Base-by-base conservation (phyloP, 2,888 invertebrate genomes). In the Oscheius sp. region DNA sequence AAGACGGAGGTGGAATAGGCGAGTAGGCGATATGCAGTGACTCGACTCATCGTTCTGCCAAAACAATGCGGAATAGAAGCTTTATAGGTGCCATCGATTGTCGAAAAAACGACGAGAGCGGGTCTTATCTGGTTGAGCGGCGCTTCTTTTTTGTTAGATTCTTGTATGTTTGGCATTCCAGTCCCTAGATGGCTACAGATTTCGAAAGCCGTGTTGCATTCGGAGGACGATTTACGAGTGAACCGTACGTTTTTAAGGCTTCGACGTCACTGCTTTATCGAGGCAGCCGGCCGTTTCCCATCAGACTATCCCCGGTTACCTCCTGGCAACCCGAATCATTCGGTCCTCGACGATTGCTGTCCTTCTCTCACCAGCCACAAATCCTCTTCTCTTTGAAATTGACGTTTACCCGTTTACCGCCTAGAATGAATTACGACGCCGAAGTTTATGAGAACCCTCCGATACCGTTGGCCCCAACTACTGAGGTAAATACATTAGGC, bases 1-100 rank as follows among this genome's bases (percentile, higher is more conserved):
- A 71, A 51, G 32, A 50, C 33, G n/a, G 70, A 68, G 6, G 71
- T 70, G 4, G 74, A 64, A 33, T 70, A 71, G 20, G 74, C 65
- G 28, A 74, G 51, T 5, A 70, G 32, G n/a, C 74, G 64, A 36
- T 74, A 70, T 50, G 68, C 63, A 47, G 65, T 68, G 24, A 73
- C 62, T 30, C 70, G 73, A 24, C 44, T 41, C 44, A 41, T 59
- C 59, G 26, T 14, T n/a, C 54, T 17, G 20, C 32, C 28, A 20
- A 41, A 9, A 41, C 41, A 6, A 41, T 9, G 17, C 41, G 41
- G n/a, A n/a, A n/a, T n/a, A n/a, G n/a, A n/a, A n/a, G n/a, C n/a
- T 33, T 54, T 54, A 33, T 54, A 54, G 54, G 54, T 54, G 54
- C 54, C 33, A 33, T 17, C 2, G 2, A 24, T 5, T 22, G 22